Evolutionary conservation across 2,888 invertebrate species (phyloP), one percentile per base, ranked within the genome.

Genomic region (Achlya flavicornis): DNA sequence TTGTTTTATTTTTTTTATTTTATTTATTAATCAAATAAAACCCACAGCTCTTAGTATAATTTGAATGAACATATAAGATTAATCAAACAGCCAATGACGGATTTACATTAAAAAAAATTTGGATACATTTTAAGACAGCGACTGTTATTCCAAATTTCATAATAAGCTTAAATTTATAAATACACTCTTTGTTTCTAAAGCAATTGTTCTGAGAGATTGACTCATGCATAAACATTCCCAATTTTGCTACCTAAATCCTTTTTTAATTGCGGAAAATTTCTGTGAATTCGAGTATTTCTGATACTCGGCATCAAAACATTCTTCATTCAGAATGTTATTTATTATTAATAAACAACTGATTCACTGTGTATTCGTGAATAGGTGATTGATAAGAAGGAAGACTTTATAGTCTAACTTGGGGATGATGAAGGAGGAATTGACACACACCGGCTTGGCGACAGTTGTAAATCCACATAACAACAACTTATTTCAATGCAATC

Each of bases 191-290:
- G 53, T 53, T 53, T 19, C 16, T 1, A 48, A 48, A 48, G 48
- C 16, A 10, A 48, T 48, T 48, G 48, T 48, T 48, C 48, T 19
- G 16, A 53, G 53, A 53, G 10, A 19, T 19, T 53, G 53, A 53
- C 53, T 53, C 53, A 53, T 53, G 3, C 19, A 53, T 53, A 19
- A 53, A 48, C 48, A 48, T 48, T 48, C 7, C 16, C 16, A 48
- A 48, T 48, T 48, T 48, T 48, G 7, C 48, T 53, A 16, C 0
- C 0, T 48, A 48, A 53, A 19, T 53, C 53, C 53, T 14, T 19
- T 48, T 53, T 53, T 46, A n/a, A 46, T n/a, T 46, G 46, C n/a
- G 46, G 46, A 53, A 53, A 53, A 53, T 19, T 53, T 53, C 53
- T 10, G 53, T 1, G 53, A 53, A 19, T 19, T 7, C 53, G 19